Conservation (phyloP, 2,888 invertebrate species). For the Nephrotoma appendiculata region DNA sequence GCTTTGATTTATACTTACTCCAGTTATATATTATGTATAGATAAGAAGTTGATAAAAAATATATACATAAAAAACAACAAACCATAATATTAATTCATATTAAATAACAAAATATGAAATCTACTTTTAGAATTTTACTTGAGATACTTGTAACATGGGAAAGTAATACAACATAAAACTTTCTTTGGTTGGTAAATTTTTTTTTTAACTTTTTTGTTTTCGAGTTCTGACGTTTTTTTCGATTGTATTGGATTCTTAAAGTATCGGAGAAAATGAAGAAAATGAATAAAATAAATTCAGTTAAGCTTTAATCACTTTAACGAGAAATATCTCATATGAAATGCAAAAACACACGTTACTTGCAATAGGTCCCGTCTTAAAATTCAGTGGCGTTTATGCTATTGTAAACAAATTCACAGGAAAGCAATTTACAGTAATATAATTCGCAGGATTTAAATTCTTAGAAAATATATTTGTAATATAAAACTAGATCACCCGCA, state of each 20-base stretch:
- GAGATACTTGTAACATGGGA: not conserved
- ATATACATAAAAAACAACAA: not conserved
- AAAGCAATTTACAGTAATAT: too few species aligned
- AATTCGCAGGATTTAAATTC: too few species aligned
- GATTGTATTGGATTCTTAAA: not conserved
- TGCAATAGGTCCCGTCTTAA: too few species aligned
- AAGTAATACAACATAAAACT: not conserved
- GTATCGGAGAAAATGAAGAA: too few species aligned
- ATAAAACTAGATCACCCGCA: too few species aligned
- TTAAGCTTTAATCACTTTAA: too few species aligned
- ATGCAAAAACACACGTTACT: too few species aligned
- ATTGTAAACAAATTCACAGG: too few species aligned
- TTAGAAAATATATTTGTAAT: too few species aligned
- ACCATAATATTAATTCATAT: not conserved
- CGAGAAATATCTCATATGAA: too few species aligned
- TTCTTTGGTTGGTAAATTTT: not conserved
- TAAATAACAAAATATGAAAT: not conserved
- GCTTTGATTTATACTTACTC: not conserved
- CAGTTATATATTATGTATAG: not conserved
- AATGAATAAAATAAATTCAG: too few species aligned
- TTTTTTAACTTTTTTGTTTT: not conserved
- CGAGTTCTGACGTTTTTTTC: not conserved
- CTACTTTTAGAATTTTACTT: not conserved
- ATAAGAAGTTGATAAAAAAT: not conserved
- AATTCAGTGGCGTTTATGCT: too few species aligned